Evolutionary conservation across 2,888 invertebrate genomes (phyloP).

Genomic region (Orchesellides sinensis): DNA sequence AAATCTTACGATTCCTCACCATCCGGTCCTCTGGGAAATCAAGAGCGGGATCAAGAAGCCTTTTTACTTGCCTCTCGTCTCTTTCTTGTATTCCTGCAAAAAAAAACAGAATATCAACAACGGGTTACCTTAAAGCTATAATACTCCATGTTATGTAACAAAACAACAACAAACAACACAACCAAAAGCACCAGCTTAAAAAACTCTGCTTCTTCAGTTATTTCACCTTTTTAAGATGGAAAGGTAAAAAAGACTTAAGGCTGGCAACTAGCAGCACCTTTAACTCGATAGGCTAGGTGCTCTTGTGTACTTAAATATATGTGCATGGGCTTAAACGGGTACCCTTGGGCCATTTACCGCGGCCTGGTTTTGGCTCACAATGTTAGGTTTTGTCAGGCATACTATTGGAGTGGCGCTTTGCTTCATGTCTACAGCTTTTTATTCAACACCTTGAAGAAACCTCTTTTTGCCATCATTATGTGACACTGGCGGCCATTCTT

Average conservation of each 20-base stretch:
- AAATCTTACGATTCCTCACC: slow-evolving; percentile 70
- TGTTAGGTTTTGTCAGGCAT: neutral
- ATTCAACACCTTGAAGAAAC: neutral
- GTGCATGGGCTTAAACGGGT: neutral
- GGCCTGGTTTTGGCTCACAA: neutral
- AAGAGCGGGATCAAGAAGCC: slow-evolving; percentile 71
- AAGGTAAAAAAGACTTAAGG: neutral
- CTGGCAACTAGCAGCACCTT: slow-evolving; percentile 7
- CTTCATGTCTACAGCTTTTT: neutral
- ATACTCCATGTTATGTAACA: slow-evolving; percentile 5
- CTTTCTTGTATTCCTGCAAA: slow-evolving; percentile 47
- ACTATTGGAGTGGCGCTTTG: neutral
- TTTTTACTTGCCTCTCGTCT: slow-evolving; percentile 18
- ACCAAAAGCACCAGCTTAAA: too few species aligned
- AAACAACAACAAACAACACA: slow-evolving; percentile 23
- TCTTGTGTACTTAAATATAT: neutral
- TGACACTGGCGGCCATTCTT: slow-evolving; percentile 25
- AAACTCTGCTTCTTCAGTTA: neutral
- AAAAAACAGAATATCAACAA: slow-evolving; percentile 46
- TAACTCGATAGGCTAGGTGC: neutral
- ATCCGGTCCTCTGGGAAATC: slow-evolving; percentile 73
- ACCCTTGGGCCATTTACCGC: slow-evolving; percentile 46
- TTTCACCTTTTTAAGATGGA: neutral
- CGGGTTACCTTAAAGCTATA: neutral
- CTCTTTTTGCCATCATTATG: slow-evolving; percentile 8